These are phyloP conservation scores for Eurytoma californica DNA, from an alignment of 2,888 invertebrate genomes.

Conservation along the genomic window DNA sequence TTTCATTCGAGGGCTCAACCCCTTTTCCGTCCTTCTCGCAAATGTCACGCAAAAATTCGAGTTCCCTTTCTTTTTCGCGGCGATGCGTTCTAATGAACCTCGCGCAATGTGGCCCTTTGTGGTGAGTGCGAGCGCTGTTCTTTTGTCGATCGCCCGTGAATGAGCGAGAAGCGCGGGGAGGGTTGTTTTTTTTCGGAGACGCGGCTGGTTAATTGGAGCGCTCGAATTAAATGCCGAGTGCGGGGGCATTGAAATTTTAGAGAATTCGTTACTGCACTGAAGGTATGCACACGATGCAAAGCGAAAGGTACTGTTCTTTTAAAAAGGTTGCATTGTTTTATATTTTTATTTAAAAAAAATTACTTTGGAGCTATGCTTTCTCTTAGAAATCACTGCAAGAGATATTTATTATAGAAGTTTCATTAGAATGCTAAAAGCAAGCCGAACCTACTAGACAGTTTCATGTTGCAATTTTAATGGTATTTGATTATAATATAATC, in stretches of 20 bases:
- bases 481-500: no score
- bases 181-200: neutral
- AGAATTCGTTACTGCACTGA: neutral
- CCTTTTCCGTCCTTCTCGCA: slow-evolving; percentile 1
- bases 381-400: no score
- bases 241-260: slow-evolving; percentile 10
- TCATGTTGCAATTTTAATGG: no score
- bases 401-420: no score
- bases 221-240: neutral
- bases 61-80: slow-evolving; percentile 2
- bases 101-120: neutral
- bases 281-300: no score
- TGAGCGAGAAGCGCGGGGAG: neutral
- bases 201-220: slow-evolving; percentile 4
- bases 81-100: slow-evolving; percentile 22
- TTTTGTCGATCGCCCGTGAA: slow-evolving; percentile 30
- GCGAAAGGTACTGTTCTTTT: no score
- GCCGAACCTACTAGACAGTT: no score
- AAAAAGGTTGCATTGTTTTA: no score
- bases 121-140: slow-evolving; percentile 9
- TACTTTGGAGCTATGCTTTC: no score
- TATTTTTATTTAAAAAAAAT: no score
- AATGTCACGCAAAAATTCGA: slow-evolving; percentile 26
- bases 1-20: slow-evolving; percentile 6
- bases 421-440: no score